These are phyloP conservation scores for Propithecus coquereli DNA, from an alignment of 2,113 vertebrate genomes.

Conservation along the genomic window DNA sequence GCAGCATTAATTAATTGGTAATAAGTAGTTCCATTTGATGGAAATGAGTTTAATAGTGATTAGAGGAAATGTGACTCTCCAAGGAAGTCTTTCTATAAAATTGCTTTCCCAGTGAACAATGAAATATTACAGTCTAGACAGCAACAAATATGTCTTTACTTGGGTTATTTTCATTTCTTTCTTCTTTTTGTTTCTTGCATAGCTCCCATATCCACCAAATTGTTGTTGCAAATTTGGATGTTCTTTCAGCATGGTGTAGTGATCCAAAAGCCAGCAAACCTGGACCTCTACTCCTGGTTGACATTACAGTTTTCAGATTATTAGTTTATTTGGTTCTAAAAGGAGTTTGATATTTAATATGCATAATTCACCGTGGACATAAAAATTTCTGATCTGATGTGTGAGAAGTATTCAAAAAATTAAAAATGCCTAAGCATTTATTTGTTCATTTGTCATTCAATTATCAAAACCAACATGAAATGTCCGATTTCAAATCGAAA, in stretches of 20 bases:
- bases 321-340: neutral
- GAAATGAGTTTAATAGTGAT: constrained; percentile 51
- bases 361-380: neutral
- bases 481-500: no score
- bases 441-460: neutral
- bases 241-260: neutral
- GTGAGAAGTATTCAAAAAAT: neutral
- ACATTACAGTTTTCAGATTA: neutral
- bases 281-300: neutral
- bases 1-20: constrained; percentile 23
- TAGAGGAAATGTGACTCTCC: constrained; percentile 11
- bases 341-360: neutral
- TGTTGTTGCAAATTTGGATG: neutral
- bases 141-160: neutral
- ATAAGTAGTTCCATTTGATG: constrained; percentile 25
- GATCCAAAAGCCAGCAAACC: neutral
- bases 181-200: neutral
- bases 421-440: neutral
- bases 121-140: neutral
- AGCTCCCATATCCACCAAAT: neutral
- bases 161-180: neutral
- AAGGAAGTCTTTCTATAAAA: neutral
- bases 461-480: neutral
- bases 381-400: neutral
- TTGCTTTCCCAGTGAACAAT: neutral